Conservation (phyloP, 2,797 vertebrate genomes). For the Coregonus sp. region DNA sequence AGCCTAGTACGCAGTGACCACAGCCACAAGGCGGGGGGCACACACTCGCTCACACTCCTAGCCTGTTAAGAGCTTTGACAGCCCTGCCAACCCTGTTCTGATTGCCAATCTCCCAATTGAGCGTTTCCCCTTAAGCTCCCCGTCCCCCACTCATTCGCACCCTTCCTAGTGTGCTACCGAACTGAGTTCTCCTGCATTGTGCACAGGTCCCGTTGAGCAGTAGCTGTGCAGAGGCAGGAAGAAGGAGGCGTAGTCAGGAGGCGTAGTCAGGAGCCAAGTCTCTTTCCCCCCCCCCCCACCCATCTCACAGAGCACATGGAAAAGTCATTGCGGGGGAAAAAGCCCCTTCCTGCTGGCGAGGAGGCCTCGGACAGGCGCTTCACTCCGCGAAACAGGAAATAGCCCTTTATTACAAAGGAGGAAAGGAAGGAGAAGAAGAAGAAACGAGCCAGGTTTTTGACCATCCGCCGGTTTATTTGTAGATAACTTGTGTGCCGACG, state of each 20-base stretch:
- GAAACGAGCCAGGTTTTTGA: conserved; percentile 12
- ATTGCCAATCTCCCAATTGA: background rate
- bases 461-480: background rate
- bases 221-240: conserved; percentile 55
- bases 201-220: conserved; percentile 30
- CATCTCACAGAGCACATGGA: conserved; percentile 71
- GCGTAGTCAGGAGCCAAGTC: conserved; percentile 18
- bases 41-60: background rate
- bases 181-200: conserved; percentile 26
- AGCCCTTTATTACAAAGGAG: conserved; percentile 58
- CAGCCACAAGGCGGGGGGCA: too few species aligned
- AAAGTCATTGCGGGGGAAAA: conserved; percentile 77
- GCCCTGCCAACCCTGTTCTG: background rate
- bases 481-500: background rate
- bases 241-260: conserved; percentile 13
- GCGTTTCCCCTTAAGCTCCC: background rate
- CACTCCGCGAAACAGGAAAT: conserved; percentile 56
- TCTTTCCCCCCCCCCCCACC: conserved; percentile 34
- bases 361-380: conserved; percentile 62
- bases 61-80: background rate
- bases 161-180: conserved; percentile 25
- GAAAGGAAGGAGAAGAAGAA: conserved; percentile 27
- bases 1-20: too few species aligned
- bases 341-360: conserved; percentile 29
- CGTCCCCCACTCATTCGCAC: background rate